Percentiles rank a stretch among this genome's conserved stretches.
phyloP scores from a whole-genome alignment of 2,113 vertebrate genomes.

The Corapipo altera region DNA sequence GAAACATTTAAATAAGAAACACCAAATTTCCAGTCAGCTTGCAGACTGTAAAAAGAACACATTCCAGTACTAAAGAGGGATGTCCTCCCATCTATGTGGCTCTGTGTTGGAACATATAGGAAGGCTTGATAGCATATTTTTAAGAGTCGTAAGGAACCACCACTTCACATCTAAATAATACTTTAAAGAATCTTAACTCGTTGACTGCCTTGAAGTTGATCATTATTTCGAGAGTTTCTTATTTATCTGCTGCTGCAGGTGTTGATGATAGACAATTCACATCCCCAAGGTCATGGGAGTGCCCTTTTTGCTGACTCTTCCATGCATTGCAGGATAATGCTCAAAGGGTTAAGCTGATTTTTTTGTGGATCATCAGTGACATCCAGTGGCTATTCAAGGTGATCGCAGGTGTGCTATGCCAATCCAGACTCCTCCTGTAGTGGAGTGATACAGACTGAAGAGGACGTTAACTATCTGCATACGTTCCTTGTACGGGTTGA shows the following conservation, averaged over 20 bases:
- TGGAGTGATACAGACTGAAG: neutral
- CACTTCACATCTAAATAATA: neutral
- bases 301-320: neutral
- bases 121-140: rapidly evolving
- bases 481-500: neutral
- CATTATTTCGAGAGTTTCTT: neutral
- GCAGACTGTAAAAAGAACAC: neutral
- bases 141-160: neutral
- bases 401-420: neutral
- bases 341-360: constrained; percentile 32
- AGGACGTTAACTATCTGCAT: neutral
- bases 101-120: neutral
- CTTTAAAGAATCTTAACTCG: neutral
- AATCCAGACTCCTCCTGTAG: neutral
- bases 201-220: neutral
- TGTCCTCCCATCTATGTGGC: neutral
- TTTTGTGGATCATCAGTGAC: constrained; percentile 63
- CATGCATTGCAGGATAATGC: neutral
- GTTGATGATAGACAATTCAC: neutral
- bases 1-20: neutral
- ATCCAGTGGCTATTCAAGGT: constrained; percentile 44
- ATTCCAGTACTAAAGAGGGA: neutral
- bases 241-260: neutral
- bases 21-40: neutral
- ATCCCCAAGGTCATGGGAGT: neutral